Conservation (phyloP, 1,140 invertebrate genomes). For the Brachionus sp. region DNA sequence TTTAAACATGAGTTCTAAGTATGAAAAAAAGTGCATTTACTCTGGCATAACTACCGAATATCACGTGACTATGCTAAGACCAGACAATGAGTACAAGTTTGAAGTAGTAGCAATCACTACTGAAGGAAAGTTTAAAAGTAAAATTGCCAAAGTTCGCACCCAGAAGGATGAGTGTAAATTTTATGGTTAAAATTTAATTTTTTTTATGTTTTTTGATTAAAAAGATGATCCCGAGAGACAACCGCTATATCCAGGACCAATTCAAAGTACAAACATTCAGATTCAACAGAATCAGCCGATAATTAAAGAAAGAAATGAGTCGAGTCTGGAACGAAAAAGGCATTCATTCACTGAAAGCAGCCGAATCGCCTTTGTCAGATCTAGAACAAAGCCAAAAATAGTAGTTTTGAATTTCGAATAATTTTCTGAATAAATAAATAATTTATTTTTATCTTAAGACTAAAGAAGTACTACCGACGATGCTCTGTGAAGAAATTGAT, state of each 20-base stretch:
- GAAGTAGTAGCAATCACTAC: constrained; percentile 55
- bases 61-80: constrained; percentile 51
- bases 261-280: neutral
- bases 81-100: constrained; percentile 58
- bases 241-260: constrained; percentile 28
- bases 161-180: constrained; percentile 59
- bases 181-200: neutral
- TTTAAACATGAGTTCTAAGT: constrained; percentile 54
- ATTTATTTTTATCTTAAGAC: neutral
- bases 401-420: neutral
- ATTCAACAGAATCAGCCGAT: neutral
- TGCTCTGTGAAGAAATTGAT: neutral
- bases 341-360: neutral
- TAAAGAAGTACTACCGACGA: constrained; percentile 15
- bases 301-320: constrained; percentile 3
- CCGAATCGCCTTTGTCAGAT: neutral
- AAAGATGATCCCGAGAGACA: constrained; percentile 29
- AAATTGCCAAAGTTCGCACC: constrained; percentile 54
- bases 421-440: neutral
- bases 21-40: constrained; percentile 49
- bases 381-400: constrained; percentile 2
- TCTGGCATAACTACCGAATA: constrained; percentile 55
- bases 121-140: constrained; percentile 59
- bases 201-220: neutral
- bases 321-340: neutral